Conservation (phyloP, 2,888 invertebrate genomes). For the Stenichneumon culpator region DNA sequence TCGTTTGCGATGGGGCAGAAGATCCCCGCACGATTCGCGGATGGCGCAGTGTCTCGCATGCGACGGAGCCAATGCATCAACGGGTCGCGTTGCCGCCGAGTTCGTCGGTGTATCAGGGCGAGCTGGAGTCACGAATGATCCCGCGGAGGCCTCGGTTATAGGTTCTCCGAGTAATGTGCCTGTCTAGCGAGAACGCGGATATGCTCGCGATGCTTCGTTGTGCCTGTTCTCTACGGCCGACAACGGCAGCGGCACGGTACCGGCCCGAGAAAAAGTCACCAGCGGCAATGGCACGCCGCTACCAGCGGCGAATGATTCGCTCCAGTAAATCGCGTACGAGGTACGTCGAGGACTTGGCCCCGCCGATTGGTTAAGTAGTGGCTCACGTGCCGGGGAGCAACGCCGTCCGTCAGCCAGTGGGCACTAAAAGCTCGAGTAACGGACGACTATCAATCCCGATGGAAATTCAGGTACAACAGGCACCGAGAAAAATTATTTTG, state of each 20-base stretch:
- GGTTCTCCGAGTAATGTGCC: conserved; percentile 54
- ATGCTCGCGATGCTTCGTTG: conserved; percentile 41
- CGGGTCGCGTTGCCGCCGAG: conserved; percentile 6
- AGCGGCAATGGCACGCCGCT: not conserved
- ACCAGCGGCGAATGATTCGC: conserved; percentile 57
- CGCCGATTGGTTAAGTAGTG: conserved; percentile 67
- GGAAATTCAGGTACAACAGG: not conserved
- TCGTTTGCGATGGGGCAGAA: not conserved
- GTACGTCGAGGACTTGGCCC: conserved; percentile 45
- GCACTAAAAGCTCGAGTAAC: not conserved
- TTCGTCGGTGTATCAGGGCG: not conserved
- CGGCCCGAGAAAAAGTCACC: conserved; percentile 5
- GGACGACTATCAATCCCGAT: conserved; percentile 10
- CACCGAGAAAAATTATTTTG: not conserved
- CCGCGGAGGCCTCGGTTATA: conserved; percentile 17
- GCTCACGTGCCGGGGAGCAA: conserved; percentile 50
- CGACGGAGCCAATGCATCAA: conserved; percentile 1
- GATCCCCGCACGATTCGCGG: not conserved
- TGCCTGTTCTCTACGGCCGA: conserved; percentile 1
- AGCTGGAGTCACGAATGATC: conserved; percentile 27
- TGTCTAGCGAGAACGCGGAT: conserved; percentile 63
- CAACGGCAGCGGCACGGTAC: not conserved
- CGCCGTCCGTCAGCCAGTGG: conserved; percentile 25
- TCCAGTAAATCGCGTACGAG: conserved; percentile 62
- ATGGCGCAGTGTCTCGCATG: not conserved